Base-by-base conservation (phyloP, 1,140 invertebrate genomes). In the Nasonia giraulti region DNA sequence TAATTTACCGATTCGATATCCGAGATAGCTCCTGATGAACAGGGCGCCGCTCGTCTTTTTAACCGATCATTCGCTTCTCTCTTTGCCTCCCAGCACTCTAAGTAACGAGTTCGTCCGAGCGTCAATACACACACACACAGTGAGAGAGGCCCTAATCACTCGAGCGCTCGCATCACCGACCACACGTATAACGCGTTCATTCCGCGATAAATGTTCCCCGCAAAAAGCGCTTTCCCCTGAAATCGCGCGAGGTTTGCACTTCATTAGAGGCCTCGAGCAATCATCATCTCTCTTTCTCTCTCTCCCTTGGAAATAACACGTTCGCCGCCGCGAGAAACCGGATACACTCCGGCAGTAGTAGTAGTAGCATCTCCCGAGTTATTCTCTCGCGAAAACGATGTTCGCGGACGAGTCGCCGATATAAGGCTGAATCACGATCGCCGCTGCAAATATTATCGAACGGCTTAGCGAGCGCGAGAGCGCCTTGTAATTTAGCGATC, bases 181-280 rank as follows among this genome's bases (percentile, higher is more conserved):
- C 77, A 66, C 77, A 33, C 77, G 31, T 79, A 79, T 17, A 66
- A 79, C 50, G 77, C 8, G 77, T 79, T 66, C 55, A 79, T 79
- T 14, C 6, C 4, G 23, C 77, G 77, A 79, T 79, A 79, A 55
- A 66, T 66, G 37, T 33, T 7, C 20, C 77, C 12, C 23, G 20
- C 14, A 40, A 75, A 17, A 14, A 27, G 20, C 20, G 20, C n/a
- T 62, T 74, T 50, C 47, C n/a, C 7, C 37, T 17, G 69, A 74
- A 74, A 82, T 50, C 17, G 50, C 11, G 27, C 11, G 27, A 83
- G 82, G n/a, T 83, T 78, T 69, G 27, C 62, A 78, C 75, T 83
- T 83, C 82, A 77, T 83, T 83, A 77, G 66, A 77, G 40, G 40
- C 74, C 75, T 50, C 11, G 62, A 44, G 74, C 23, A 27, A 83